Evolutionary conservation across 2,888 invertebrate genomes (phyloP).

Genomic region (Sarcophaga variegata): DNA sequence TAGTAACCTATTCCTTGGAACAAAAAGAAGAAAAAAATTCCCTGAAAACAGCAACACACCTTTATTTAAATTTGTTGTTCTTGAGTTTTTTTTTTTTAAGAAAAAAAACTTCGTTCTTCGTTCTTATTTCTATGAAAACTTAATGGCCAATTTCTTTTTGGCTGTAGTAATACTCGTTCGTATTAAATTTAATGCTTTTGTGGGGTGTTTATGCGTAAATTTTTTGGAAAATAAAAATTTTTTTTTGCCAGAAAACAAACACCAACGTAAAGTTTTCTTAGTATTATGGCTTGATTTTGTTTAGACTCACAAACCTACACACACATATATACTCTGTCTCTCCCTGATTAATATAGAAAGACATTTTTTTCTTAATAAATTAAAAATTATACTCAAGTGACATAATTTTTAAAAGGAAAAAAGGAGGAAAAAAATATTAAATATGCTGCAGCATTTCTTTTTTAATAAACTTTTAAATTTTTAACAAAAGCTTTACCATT

Average conservation of each 20-base stretch:
- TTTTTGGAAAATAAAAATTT: slow-evolving; percentile 1
- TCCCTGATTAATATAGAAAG: neutral
- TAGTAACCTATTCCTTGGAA: slow-evolving; percentile 59
- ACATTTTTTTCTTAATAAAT: neutral
- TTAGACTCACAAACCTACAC: neutral
- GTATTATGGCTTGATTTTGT: neutral
- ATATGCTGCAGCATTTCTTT: too few relatives aligned
- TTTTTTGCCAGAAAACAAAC: too few relatives aligned
- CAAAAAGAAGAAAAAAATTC: neutral
- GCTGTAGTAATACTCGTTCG: slow-evolving; percentile 75
- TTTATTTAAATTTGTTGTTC: slow-evolving; percentile 76
- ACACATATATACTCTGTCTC: neutral
- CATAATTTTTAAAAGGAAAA: neutral
- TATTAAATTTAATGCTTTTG: slow-evolving; percentile 78
- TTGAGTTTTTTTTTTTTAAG: slow-evolving; percentile 32
- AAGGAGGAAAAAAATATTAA: neutral
- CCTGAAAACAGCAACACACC: slow-evolving; percentile 71
- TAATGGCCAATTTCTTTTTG: slow-evolving; percentile 80
- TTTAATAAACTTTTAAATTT: too few relatives aligned
- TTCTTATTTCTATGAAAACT: slow-evolving; percentile 67
- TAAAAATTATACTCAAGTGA: neutral
- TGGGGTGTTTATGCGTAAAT: slow-evolving; percentile 78
- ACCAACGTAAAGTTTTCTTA: neutral
- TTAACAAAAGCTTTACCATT: too few relatives aligned
- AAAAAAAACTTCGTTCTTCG: slow-evolving; percentile 23